Percentiles rank a stretch among this genome's conserved stretches.
Conservation (phyloP, 2,113 vertebrate species). For the Gobio gobio region DNA sequence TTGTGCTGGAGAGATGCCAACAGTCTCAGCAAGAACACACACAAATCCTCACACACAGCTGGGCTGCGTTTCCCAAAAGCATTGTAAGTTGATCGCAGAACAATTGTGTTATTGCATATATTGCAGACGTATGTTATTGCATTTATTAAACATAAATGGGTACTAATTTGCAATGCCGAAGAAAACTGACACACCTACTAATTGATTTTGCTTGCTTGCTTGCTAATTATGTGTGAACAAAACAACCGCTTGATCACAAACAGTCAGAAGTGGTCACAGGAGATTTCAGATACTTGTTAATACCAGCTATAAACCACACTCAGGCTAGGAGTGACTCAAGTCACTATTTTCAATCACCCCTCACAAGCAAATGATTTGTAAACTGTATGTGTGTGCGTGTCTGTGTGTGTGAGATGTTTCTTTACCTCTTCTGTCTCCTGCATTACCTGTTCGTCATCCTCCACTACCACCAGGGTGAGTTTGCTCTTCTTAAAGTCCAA, state of each 20-base stretch:
- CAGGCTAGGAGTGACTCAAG: too few species aligned
- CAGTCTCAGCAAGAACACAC: neutral
- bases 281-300: neutral
- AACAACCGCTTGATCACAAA: neutral
- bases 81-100: too few species aligned
- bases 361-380: neutral
- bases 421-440: conserved; percentile 53
- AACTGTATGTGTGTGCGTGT: neutral
- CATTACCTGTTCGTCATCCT: conserved; percentile 95
- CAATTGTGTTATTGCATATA: neutral
- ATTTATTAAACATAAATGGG: neutral
- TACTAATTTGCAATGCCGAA: neutral
- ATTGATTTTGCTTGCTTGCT: neutral
- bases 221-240: neutral
- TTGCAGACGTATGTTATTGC: neutral
- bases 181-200: neutral
- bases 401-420: neutral
- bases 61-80: too few species aligned
- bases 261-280: neutral
- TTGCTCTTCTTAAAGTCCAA: conserved; percentile 98
- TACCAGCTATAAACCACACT: neutral
- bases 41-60: neutral
- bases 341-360: neutral
- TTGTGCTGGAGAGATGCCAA: conserved; percentile 45
- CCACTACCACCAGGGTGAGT: conserved; percentile 94